These are phyloP conservation scores for Cygnus atratus DNA, from an alignment of 2,113 vertebrate species.

Conservation along the genomic window DNA sequence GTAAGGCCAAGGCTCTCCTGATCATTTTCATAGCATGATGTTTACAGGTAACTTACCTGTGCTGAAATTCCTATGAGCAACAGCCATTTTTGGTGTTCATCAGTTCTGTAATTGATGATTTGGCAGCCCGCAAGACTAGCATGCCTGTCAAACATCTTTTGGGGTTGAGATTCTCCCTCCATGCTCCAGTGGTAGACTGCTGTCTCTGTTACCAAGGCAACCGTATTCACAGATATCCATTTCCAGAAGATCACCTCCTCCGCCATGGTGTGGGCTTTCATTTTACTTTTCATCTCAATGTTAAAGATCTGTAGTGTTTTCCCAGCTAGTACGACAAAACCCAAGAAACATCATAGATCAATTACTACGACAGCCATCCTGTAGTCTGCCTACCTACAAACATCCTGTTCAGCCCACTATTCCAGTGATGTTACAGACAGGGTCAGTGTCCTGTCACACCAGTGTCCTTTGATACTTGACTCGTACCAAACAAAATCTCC, in stretches of 20 bases:
- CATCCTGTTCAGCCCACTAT: neutral
- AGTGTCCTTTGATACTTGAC: neutral
- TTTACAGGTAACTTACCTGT: constrained; percentile 79
- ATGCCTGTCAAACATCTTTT: constrained; percentile 91
- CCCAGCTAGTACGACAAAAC: constrained; percentile 79
- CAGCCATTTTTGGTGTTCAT: constrained; percentile 91
- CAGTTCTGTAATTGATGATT: constrained; percentile 92
- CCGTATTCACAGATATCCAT: constrained; percentile 91
- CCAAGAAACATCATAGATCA: constrained; percentile 23
- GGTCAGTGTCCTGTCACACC: neutral
- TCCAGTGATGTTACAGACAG: neutral
- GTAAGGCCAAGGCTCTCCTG: accelerated
- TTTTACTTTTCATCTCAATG: constrained; percentile 96
- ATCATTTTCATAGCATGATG: neutral
- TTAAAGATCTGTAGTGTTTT: constrained; percentile 96
- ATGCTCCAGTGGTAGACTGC: constrained; percentile 93
- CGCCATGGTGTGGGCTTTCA: constrained; percentile 91
- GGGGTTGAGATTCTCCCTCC: constrained; percentile 90
- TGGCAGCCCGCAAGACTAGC: constrained; percentile 90
- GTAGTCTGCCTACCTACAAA: neutral
- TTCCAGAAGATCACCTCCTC: constrained; percentile 97
- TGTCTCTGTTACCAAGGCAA: constrained; percentile 89
- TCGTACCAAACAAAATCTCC: neutral
- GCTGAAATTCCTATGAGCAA: constrained; percentile 92
- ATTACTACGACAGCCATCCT: neutral